Evolutionary conservation across 2,888 invertebrate species (phyloP).

Genomic region (Hirtodrosophila confusa): DNA sequence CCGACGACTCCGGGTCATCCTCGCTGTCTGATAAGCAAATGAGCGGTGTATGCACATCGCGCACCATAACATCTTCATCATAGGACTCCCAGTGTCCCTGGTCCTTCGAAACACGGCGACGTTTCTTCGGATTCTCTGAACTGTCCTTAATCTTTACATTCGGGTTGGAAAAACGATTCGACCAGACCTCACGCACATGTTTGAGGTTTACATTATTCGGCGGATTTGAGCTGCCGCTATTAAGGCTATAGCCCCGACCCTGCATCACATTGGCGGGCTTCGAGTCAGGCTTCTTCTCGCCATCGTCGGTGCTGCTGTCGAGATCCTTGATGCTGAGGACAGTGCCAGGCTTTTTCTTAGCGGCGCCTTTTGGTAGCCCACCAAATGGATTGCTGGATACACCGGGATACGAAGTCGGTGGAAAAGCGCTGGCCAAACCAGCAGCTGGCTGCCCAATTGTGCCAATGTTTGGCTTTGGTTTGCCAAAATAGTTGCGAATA

Average conservation of each 20-base stretch:
- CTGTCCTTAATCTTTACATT: neutral
- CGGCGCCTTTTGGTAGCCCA: slow-evolving; percentile 10
- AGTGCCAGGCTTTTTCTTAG: slow-evolving; percentile 53
- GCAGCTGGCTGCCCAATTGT: slow-evolving; percentile 23
- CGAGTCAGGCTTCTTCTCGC: slow-evolving; percentile 3
- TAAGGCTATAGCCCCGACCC: slow-evolving; percentile 69
- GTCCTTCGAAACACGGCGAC: slow-evolving; percentile 54
- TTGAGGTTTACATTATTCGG: slow-evolving; percentile 54
- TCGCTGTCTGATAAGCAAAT: slow-evolving; percentile 75
- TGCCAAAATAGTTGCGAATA: slow-evolving; percentile 60
- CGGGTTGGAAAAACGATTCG: slow-evolving; percentile 64
- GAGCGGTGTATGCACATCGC: slow-evolving; percentile 41
- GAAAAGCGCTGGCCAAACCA: slow-evolving; percentile 50
- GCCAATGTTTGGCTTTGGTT: slow-evolving; percentile 16
- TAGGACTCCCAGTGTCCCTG: slow-evolving; percentile 52
- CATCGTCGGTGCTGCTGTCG: slow-evolving; percentile 13
- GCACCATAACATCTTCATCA: slow-evolving; percentile 81
- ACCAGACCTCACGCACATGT: slow-evolving; percentile 78
- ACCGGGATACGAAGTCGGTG: slow-evolving; percentile 75
- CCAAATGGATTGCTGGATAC: slow-evolving; percentile 55
- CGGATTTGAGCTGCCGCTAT: slow-evolving; percentile 1
- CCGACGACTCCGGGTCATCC: slow-evolving; percentile 17
- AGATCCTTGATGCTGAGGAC: slow-evolving; percentile 74
- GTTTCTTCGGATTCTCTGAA: slow-evolving; percentile 43
- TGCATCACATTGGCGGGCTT: slow-evolving; percentile 19